phyloP scores from a whole-genome alignment of 2,113 vertebrate genomes.

The Macquaria australasica region DNA sequence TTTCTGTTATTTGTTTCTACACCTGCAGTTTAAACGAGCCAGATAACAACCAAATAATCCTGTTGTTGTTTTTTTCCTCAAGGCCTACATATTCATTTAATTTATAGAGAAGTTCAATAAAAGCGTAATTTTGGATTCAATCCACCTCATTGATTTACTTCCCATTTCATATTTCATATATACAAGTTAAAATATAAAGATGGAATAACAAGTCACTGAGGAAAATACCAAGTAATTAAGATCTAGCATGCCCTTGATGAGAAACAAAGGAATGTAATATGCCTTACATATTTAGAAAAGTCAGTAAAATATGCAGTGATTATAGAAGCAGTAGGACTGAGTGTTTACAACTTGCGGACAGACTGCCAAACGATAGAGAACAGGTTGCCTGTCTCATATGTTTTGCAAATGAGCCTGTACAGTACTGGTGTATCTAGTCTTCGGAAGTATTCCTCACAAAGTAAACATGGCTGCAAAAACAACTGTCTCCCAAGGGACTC shows the following conservation, averaged over 20 bases:
- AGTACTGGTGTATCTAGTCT: constrained; percentile 56
- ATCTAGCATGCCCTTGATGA: constrained; percentile 34
- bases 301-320: constrained; percentile 64
- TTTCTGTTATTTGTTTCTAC: background rate
- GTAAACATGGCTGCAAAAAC: constrained; percentile 72
- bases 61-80: background rate
- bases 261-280: constrained; percentile 49
- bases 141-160: background rate
- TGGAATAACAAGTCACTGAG: constrained; percentile 2
- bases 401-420: constrained; percentile 80
- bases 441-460: constrained; percentile 64
- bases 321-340: constrained; percentile 41
- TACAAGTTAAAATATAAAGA: background rate
- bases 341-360: constrained; percentile 74
- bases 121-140: background rate
- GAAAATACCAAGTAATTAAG: constrained; percentile 43
- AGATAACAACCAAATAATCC: background rate
- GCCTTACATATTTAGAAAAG: constrained; percentile 37
- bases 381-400: constrained; percentile 79
- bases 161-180: background rate
- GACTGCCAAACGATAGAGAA: constrained; percentile 73
- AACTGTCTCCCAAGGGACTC: constrained; percentile 58
- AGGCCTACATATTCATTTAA: background rate
- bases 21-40: background rate
- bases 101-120: background rate